Base-by-base conservation (phyloP, 2,113 vertebrate genomes). In the Atherinomorus stipes region DNA sequence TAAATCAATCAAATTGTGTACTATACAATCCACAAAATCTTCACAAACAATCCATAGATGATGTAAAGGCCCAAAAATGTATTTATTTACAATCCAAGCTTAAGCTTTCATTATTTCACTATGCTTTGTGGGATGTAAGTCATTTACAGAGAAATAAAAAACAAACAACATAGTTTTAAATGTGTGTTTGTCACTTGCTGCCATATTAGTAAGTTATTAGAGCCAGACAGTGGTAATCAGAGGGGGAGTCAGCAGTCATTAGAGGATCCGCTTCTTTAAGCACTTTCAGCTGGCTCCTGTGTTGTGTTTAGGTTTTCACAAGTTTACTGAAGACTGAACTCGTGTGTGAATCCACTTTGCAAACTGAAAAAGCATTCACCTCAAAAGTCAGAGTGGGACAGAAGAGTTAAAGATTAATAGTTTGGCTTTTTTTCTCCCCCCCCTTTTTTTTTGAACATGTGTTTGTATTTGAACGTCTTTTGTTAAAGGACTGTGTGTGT, bases 291-390 rank as follows among this genome's bases (percentile, higher is more conserved):
- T 34, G 49, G 21, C 64, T 64, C 34, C 44, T 40, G n/a, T 34
- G 9, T 34, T 52, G 37, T 49, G 21, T 31, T 74, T 11, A 26
- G 45, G 40, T 16, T 61, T 62, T 64, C 52, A 4, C 28, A 77
- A 59, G 52, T 78, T 73, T 37, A 28, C 63, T 49, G 60, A 70
- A 56, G 58, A 68, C 67, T 63, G 68, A 73, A 68, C 56, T 44
- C 1, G 6, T 23, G 54, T 52, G 22, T 26, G 31, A 77, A 38
- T 71, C 53, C 37, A 42, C 0, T 0, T 37, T 38, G 25, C 15
- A 16, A 31, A n/a, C 25, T 60, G 40, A 67, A 76, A 11, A 22
- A 38, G 18, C 38, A n/a, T 40, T 12, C 38, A 40, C 38, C 38
- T 40, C 53, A 34, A 31, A 60, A 74, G 68, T 70, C 58, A n/a